These are phyloP conservation scores for Corydoras sp. DNA, from an alignment of 2,113 vertebrate genomes.

Conservation along the genomic window DNA sequence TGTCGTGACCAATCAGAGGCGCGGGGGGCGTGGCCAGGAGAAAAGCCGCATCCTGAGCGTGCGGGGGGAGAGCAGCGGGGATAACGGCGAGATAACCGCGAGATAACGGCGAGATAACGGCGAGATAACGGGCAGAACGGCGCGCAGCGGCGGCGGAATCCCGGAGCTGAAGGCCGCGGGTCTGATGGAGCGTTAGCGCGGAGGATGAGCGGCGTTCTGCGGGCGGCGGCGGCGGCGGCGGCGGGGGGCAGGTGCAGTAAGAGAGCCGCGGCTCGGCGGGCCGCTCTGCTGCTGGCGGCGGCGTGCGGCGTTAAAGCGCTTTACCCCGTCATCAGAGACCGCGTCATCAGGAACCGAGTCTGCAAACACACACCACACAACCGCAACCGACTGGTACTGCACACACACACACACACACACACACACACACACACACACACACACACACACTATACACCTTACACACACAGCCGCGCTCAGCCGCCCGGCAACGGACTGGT, in stretches of 20 bases:
- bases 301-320: slow-evolving; percentile 77
- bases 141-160: too few species aligned
- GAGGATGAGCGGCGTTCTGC: slow-evolving; percentile 79
- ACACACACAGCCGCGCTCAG: too few species aligned
- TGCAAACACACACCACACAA: not conserved
- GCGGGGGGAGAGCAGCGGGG: not conserved
- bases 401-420: too few species aligned
- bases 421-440: slow-evolving; percentile 7
- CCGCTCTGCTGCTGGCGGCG: slow-evolving; percentile 76
- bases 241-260: slow-evolving; percentile 69
- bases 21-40: slow-evolving; percentile 47
- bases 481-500: too few species aligned
- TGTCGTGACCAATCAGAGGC: slow-evolving; percentile 41
- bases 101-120: too few species aligned
- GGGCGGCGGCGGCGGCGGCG: slow-evolving; percentile 60
- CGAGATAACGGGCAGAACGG: slow-evolving; percentile 20
- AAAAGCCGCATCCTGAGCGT: slow-evolving; percentile 22
- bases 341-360: slow-evolving; percentile 46
- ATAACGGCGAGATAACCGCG: too few species aligned
- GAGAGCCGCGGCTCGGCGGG: slow-evolving; percentile 70
- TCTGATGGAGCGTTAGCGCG: too few species aligned
- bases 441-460: slow-evolving; percentile 21
- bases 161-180: too few species aligned
- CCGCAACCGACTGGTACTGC: too few species aligned
- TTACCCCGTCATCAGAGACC: slow-evolving; percentile 74